A percentile compares a stretch with the other conserved stretches of the same genome.
Evolutionary conservation across 2,888 invertebrate species (phyloP).

Genomic region (Microdon myrmicae): DNA sequence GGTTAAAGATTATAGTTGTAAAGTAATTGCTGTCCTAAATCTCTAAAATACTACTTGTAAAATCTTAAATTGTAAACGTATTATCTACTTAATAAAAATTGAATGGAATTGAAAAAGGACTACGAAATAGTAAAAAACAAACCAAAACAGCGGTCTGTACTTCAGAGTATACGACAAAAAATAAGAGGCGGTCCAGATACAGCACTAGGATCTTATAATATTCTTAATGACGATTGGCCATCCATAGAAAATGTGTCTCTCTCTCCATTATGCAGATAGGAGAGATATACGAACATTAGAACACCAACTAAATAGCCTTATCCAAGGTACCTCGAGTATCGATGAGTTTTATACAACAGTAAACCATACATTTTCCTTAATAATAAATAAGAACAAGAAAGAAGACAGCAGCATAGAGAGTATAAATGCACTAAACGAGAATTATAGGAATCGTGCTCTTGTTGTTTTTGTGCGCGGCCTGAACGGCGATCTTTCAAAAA

Average conservation of each 20-base stretch:
- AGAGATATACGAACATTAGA: constrained; percentile 46
- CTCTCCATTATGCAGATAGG: constrained; percentile 52
- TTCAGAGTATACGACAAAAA: constrained; percentile 4
- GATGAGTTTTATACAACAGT: constrained; percentile 45
- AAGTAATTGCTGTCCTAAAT: no score
- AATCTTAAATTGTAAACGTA: no score
- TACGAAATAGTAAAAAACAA: neutral
- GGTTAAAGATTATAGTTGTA: no score
- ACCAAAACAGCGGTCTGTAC: neutral
- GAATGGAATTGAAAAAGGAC: no score
- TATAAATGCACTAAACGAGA: no score
- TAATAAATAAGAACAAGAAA: constrained; percentile 47
- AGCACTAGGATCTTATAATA: constrained; percentile 21
- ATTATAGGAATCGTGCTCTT: no score
- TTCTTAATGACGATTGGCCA: constrained; percentile 31
- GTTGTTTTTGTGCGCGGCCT: no score
- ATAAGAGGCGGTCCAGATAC: constrained; percentile 5
- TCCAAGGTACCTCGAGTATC: constrained; percentile 22
- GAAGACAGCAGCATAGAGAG: no score
- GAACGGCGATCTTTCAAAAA: no score
- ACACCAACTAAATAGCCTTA: constrained; percentile 38
- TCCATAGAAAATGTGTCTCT: constrained; percentile 43
- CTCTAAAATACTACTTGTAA: no score
- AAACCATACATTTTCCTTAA: constrained; percentile 44
- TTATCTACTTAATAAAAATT: no score